Conservation (phyloP, 2,113 vertebrate genomes). For the Felis catus region F.catus_Fca126_mat1.0 CM031423.1:43786501-43787000, state of each 20-base stretch:
- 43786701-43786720: background rate
- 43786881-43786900: background rate
- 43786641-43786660: background rate
- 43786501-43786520: constrained; percentile 7
- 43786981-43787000: background rate
- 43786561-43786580: background rate
- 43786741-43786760: background rate
- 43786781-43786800: background rate
- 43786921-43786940: background rate
- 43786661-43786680: background rate
- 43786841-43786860: background rate
- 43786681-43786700: background rate
- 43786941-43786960: background rate
- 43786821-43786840: background rate
- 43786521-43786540: background rate
- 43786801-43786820: background rate
- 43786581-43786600: background rate
- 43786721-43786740: background rate
- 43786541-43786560: background rate
- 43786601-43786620: background rate
- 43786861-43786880: background rate
- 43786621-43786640: background rate
- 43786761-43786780: background rate
- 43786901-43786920: background rate
- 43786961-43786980: background rate